Evolutionary conservation across 92 coral and sea anemone species (phyloP).

Genomic region (Blastomussa wellsi): DNA sequence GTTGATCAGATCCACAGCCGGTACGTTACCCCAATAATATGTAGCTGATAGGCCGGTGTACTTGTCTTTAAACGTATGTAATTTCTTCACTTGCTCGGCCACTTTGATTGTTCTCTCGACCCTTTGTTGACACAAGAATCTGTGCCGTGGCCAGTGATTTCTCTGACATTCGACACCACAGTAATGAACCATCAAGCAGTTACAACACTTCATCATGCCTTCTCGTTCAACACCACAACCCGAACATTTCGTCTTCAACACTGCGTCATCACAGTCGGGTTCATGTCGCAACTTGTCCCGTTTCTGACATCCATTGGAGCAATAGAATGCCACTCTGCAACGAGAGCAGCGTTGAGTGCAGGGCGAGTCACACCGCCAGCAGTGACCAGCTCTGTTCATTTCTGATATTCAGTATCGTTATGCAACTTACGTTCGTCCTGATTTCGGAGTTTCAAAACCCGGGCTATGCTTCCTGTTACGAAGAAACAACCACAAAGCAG

Average conservation of each 20-base stretch:
- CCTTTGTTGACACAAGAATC: conserved; percentile 46
- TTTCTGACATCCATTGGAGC: conserved; percentile 61
- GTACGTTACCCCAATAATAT: conserved; percentile 83
- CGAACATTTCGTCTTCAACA: conserved; percentile 36
- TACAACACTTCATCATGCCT: conserved; percentile 47
- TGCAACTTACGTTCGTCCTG: neutral
- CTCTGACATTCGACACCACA: conserved; percentile 62
- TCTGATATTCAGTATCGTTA: neutral
- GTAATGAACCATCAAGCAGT: conserved; percentile 63
- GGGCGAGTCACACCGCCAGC: conserved; percentile 61
- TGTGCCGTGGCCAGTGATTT: conserved; percentile 60
- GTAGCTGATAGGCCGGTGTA: neutral
- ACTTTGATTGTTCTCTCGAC: conserved; percentile 17
- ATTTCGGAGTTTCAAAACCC: neutral
- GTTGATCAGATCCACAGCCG: conserved; percentile 78
- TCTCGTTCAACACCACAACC: conserved; percentile 38
- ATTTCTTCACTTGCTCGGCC: conserved; percentile 19
- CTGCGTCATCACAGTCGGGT: conserved; percentile 56
- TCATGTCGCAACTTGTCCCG: conserved; percentile 66
- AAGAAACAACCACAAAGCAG: no score
- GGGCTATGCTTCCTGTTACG: neutral
- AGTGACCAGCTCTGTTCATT: conserved; percentile 51
- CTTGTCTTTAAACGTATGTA: neutral
- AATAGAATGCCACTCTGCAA: conserved; percentile 66
- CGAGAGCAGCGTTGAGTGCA: conserved; percentile 40